These are phyloP conservation scores for Crocuta crocuta DNA, from an alignment of 2,113 vertebrate species.

Conservation along the genomic window DNA sequence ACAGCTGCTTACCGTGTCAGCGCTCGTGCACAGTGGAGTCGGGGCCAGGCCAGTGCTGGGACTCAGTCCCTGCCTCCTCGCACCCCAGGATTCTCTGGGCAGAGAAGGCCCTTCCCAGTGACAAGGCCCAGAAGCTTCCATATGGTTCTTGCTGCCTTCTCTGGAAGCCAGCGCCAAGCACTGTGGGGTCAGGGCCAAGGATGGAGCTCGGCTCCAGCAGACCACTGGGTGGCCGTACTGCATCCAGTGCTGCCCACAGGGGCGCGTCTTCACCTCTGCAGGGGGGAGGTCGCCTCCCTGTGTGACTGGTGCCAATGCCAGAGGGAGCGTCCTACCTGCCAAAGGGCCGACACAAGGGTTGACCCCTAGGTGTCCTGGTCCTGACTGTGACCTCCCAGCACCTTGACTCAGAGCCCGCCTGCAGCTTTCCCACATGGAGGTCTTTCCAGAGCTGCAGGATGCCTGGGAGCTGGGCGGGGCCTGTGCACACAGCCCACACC, in stretches of 20 bases:
- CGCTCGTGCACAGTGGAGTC: not conserved
- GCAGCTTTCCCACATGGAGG: fast-evolving
- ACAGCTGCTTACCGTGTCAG: not conserved
- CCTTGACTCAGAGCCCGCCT: not conserved
- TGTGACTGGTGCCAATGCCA: fast-evolving
- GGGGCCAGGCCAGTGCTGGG: not conserved
- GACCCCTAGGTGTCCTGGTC: not conserved
- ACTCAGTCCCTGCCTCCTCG: not conserved
- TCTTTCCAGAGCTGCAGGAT: not conserved
- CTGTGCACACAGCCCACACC: not conserved
- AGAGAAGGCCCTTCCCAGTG: not conserved
- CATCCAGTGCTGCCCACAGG: not conserved
- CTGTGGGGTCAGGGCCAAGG: not conserved
- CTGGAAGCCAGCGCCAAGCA: not conserved
- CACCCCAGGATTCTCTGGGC: not conserved
- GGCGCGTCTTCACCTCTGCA: not conserved
- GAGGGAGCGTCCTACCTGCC: not conserved
- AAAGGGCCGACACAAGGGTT: not conserved
- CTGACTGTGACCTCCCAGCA: not conserved
- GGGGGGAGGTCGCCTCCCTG: not conserved
- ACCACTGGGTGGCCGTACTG: fast-evolving
- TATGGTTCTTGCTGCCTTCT: not conserved
- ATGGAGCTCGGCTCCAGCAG: not conserved
- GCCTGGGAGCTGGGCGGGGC: not conserved
- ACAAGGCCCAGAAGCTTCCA: not conserved